These are phyloP conservation scores for Troides helena DNA, from an alignment of 2,888 invertebrate species.

Conservation along the genomic window DNA sequence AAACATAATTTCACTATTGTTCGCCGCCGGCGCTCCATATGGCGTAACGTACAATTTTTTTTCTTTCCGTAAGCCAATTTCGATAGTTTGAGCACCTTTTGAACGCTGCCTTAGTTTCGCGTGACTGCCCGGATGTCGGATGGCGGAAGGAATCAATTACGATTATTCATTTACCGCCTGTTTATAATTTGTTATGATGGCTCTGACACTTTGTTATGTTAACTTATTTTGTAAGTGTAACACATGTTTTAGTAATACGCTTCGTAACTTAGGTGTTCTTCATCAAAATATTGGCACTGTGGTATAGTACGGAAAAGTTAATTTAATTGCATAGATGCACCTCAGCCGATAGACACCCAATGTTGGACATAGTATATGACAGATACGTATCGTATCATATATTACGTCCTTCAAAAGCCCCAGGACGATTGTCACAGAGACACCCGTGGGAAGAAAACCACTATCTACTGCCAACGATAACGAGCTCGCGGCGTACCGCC, in stretches of 20 bases:
- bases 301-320: no score
- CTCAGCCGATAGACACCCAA: no score
- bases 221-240: not conserved
- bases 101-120: constrained; percentile 60
- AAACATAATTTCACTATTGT: constrained; percentile 78
- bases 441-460: constrained; percentile 72
- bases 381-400: not conserved
- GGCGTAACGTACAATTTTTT: constrained; percentile 70
- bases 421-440: constrained; percentile 35
- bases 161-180: constrained; percentile 48
- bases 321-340: no score
- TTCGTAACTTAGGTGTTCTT: no score
- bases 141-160: constrained; percentile 60
- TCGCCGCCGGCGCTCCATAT: constrained; percentile 74
- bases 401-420: constrained; percentile 40
- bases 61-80: constrained; percentile 62
- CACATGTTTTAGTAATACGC: no score
- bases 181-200: constrained; percentile 24
- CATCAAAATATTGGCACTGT: no score
- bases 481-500: constrained; percentile 46
- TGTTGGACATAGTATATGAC: not conserved
- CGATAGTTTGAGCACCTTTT: constrained; percentile 54
- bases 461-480: constrained; percentile 59
- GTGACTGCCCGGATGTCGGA: constrained; percentile 52
- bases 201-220: constrained; percentile 16